phyloP scores from a whole-genome alignment of 2,797 vertebrate genomes.

The Mareca penelope region DNA sequence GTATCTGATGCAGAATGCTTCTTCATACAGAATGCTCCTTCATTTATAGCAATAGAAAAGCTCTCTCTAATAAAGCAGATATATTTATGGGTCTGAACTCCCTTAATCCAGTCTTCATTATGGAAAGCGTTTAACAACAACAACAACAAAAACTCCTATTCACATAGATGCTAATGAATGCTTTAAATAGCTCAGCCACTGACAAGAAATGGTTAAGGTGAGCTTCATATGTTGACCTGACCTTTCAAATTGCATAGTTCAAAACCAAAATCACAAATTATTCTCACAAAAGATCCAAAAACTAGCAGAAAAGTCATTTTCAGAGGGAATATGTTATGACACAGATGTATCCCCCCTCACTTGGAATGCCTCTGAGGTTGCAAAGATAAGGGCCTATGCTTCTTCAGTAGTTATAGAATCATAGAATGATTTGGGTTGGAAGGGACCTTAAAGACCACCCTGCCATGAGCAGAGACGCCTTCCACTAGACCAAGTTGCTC shows the following conservation, averaged over 20 bases:
- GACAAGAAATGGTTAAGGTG: not conserved
- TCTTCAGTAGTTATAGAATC: not conserved
- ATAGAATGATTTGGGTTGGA: too few species aligned
- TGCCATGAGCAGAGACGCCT: too few species aligned
- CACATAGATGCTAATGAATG: not conserved
- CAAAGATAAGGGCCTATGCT: not conserved
- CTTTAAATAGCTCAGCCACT: accelerated
- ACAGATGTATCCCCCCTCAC: not conserved
- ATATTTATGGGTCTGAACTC: not conserved
- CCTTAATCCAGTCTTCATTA: not conserved
- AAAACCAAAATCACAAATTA: not conserved
- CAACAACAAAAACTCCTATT: not conserved
- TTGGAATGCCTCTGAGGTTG: not conserved
- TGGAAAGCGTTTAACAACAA: not conserved
- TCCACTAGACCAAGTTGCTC: too few species aligned
- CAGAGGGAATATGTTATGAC: not conserved
- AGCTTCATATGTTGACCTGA: not conserved
- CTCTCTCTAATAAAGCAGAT: not conserved
- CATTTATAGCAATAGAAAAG: not conserved
- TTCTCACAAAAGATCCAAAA: not conserved
- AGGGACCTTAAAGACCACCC: too few species aligned
- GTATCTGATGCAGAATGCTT: not conserved
- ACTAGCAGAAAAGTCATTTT: not conserved
- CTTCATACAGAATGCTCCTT: not conserved
- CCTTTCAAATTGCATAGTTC: not conserved